Evolutionary conservation across 2,888 invertebrate genomes (phyloP).

Genomic region (Meloe dianella): DNA sequence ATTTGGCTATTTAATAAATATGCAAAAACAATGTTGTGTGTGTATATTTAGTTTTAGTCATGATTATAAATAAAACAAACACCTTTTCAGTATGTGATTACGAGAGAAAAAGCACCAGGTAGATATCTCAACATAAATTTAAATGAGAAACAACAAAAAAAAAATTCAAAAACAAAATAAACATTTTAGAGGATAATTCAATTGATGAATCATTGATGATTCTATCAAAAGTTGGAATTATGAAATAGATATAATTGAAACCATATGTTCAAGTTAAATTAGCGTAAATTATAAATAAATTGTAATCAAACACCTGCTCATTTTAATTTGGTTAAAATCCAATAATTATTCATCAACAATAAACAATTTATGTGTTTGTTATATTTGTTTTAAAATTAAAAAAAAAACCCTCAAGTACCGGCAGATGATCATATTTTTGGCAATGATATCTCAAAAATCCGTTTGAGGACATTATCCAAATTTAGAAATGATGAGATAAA

Average conservation of each 20-base stretch:
- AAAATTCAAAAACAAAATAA: background rate
- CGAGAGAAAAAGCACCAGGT: background rate
- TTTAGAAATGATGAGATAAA: slow-evolving; percentile 36
- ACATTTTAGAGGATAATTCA: too few relatives aligned
- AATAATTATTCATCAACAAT: background rate
- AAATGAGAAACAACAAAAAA: background rate
- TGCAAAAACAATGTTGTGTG: background rate
- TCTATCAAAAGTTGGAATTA: too few relatives aligned
- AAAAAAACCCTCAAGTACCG: background rate
- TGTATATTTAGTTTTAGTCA: slow-evolving; percentile 25
- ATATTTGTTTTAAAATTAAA: too few relatives aligned
- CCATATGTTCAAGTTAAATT: background rate
- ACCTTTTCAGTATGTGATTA: slow-evolving; percentile 11
- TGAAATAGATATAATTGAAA: background rate
- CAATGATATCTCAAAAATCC: background rate
- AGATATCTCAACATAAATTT: background rate
- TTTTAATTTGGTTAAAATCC: background rate
- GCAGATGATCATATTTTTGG: background rate
- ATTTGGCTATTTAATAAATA: slow-evolving; percentile 5
- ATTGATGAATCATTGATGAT: too few relatives aligned
- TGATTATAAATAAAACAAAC: slow-evolving; percentile 29
- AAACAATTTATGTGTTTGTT: background rate
- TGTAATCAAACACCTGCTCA: background rate
- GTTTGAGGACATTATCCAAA: slow-evolving; percentile 32
- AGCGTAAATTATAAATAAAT: background rate